Conservation (phyloP, 1,140 invertebrate genomes). For the Drosophila willistoni region DNA sequence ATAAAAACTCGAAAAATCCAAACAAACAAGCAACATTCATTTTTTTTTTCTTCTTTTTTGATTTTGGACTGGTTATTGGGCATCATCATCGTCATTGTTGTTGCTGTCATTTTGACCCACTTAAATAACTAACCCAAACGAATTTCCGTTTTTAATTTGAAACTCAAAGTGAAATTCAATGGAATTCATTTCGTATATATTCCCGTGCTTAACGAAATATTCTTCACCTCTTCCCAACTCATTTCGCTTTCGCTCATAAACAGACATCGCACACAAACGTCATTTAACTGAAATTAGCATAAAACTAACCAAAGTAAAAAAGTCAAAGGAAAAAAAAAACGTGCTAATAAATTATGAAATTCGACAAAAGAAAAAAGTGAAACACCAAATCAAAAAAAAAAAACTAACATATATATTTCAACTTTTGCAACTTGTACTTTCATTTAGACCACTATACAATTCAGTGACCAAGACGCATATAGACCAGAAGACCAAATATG, state of each 20-base stretch:
- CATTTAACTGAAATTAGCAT: slow-evolving; percentile 68
- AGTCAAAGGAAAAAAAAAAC: slow-evolving; percentile 25
- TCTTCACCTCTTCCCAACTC: slow-evolving; percentile 40
- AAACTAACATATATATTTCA: slow-evolving; percentile 29
- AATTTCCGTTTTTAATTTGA: slow-evolving; percentile 53
- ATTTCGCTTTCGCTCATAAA: slow-evolving; percentile 68
- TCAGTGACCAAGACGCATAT: slow-evolving; percentile 21
- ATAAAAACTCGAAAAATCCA: slow-evolving; percentile 14
- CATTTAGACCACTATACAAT: slow-evolving; percentile 35
- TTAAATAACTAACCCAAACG: slow-evolving; percentile 40
- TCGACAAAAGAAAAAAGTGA: slow-evolving; percentile 60
- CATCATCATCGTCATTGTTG: slow-evolving; percentile 37
- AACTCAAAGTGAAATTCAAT: slow-evolving; percentile 41
- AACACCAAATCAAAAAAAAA: slow-evolving; percentile 36
- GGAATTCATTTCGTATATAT: slow-evolving; percentile 16
- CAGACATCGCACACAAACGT: slow-evolving; percentile 31
- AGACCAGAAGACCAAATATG: slow-evolving; percentile 44
- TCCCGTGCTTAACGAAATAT: slow-evolving; percentile 18
- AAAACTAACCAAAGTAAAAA: slow-evolving; percentile 6
- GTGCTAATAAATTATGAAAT: slow-evolving; percentile 79
- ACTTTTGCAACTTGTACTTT: slow-evolving; percentile 70
- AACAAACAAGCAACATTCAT: slow-evolving; percentile 37
- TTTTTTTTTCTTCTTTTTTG: too few species aligned
- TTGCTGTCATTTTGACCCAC: slow-evolving; percentile 61
- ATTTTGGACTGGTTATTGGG: slow-evolving; percentile 43